A percentile compares a stretch with the other conserved stretches of the same genome.
Evolutionary conservation across 1,140 invertebrate species (phyloP).

Genomic region (Anthonomus grandis): DNA sequence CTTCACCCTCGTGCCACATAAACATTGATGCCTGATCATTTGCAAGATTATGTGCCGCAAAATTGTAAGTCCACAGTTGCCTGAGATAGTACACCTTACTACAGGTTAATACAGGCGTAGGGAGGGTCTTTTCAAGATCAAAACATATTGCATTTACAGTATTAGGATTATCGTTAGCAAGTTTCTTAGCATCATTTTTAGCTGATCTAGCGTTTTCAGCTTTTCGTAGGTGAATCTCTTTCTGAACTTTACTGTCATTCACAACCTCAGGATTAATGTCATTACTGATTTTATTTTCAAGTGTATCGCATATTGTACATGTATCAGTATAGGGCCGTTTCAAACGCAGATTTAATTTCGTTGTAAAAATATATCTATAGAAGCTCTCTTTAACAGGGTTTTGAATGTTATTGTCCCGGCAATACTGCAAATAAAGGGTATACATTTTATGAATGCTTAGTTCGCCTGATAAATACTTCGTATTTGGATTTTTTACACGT

Average conservation of each 20-base stretch:
- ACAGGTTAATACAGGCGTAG: constrained; percentile 14
- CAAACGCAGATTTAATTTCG: too few relatives aligned
- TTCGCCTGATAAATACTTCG: too few relatives aligned
- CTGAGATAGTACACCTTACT: constrained; percentile 25
- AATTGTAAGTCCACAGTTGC: constrained; percentile 27
- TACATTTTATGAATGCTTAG: too few relatives aligned
- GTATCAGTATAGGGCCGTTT: too few relatives aligned
- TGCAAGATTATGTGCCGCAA: constrained; percentile 17
- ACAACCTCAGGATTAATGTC: constrained; percentile 3
- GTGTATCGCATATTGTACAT: too few relatives aligned
- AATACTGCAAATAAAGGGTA: too few relatives aligned
- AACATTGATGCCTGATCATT: constrained; percentile 1
- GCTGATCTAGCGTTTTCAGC: not conserved
- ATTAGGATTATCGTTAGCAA: constrained; percentile 1
- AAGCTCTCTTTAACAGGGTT: too few relatives aligned
- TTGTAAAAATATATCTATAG: too few relatives aligned
- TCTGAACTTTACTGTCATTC: constrained; percentile 1
- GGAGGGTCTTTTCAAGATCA: constrained; percentile 24
- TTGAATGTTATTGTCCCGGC: too few relatives aligned
- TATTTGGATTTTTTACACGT: too few relatives aligned
- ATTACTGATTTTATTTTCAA: constrained; percentile 9
- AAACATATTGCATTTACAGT: constrained; percentile 12
- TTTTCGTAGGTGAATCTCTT: constrained; percentile 14
- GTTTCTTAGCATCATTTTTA: constrained; percentile 2
- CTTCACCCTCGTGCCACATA: constrained; percentile 19